A percentile compares a stretch with the other conserved stretches of the same genome.
Conservation (phyloP, 2,797 vertebrate species). For the Liparis tanakae region DNA sequence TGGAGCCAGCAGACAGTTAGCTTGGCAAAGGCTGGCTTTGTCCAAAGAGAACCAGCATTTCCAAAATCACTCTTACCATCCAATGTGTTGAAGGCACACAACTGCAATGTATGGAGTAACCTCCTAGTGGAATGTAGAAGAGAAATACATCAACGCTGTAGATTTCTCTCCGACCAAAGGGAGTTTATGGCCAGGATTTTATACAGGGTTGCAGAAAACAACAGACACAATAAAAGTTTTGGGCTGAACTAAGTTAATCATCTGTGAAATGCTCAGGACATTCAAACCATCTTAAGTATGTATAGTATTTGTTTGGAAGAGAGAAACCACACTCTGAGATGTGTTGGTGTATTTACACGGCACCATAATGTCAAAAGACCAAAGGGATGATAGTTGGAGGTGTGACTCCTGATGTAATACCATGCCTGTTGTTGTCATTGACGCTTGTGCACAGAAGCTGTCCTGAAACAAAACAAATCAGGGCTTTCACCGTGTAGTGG, state of each 20-base stretch:
- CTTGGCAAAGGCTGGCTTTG: not conserved
- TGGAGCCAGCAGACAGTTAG: not conserved
- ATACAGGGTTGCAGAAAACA: not conserved
- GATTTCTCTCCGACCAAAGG: not conserved
- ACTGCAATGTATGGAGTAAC: not conserved
- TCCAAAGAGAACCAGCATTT: not conserved
- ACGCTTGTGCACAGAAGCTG: not conserved
- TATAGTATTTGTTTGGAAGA: not conserved
- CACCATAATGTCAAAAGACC: not conserved
- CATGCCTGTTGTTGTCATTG: not conserved
- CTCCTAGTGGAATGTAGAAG: not conserved
- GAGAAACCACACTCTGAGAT: not conserved
- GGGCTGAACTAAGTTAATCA: not conserved
- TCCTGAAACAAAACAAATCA: not conserved
- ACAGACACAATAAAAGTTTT: not conserved
- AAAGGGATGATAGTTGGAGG: not conserved
- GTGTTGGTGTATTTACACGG: not conserved
- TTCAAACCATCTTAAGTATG: not conserved
- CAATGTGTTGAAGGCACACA: not conserved
- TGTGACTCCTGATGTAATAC: not conserved
- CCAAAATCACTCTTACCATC: not conserved
- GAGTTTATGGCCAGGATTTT: not conserved
- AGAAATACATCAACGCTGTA: not conserved
- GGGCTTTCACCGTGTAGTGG: not conserved
- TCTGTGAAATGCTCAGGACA: not conserved